phyloP scores from a whole-genome alignment of 2,888 invertebrate species.

The Boloria selene region DNA sequence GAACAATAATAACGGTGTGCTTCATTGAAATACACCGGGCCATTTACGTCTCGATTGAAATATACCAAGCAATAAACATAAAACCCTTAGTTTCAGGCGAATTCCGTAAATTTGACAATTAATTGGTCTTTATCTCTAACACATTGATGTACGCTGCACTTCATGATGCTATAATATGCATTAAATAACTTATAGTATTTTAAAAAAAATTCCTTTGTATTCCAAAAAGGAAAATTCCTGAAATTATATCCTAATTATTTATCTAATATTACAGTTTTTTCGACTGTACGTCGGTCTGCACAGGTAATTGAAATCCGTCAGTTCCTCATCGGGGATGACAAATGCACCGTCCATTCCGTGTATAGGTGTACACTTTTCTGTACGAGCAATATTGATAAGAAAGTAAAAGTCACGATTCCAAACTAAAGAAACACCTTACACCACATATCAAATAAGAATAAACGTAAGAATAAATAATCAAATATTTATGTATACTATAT shows the following conservation, averaged over 20 bases:
- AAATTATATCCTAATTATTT: too few species aligned
- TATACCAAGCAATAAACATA: slow-evolving; percentile 37
- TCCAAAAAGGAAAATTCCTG: too few species aligned
- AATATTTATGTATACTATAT: background rate
- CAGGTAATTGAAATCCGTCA: slow-evolving; percentile 68
- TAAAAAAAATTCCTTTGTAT: too few species aligned
- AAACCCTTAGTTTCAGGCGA: slow-evolving; percentile 32
- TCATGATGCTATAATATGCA: slow-evolving; percentile 1
- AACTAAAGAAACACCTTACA: slow-evolving; percentile 3
- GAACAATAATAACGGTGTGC: slow-evolving; percentile 48
- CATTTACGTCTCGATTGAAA: slow-evolving; percentile 39
- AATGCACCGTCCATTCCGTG: slow-evolving; percentile 49
- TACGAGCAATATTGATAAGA: slow-evolving; percentile 30
- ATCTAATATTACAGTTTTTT: slow-evolving; percentile 33
- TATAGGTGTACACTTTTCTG: slow-evolving; percentile 39
- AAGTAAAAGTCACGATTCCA: slow-evolving; percentile 33
- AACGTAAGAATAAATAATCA: too few species aligned
- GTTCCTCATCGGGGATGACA: slow-evolving; percentile 57
- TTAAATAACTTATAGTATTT: background rate
- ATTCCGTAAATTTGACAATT: slow-evolving; percentile 30
- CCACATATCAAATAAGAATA: slow-evolving; percentile 9
- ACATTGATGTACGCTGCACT: slow-evolving; percentile 15
- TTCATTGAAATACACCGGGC: slow-evolving; percentile 35
- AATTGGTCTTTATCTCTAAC: slow-evolving; percentile 24
- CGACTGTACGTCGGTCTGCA: slow-evolving; percentile 21